Conservation (phyloP, 2,113 vertebrate species). For the Eurypyga helias region DNA sequence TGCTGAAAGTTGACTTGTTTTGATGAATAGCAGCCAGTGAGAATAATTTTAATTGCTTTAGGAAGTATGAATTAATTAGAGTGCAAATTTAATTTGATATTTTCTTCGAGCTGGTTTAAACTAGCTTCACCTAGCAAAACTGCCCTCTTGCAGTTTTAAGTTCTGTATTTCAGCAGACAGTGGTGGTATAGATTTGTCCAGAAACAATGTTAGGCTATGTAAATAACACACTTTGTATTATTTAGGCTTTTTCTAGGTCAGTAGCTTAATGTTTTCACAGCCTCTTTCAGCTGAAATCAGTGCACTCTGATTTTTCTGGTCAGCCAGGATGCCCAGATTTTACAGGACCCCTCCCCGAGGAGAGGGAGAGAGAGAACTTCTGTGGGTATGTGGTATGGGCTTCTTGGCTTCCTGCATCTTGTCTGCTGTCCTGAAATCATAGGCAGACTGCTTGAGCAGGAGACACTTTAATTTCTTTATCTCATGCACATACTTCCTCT, state of each 20-base stretch:
- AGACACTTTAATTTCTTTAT: neutral
- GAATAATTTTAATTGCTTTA: neutral
- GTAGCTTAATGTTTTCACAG: neutral
- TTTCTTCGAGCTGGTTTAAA: neutral
- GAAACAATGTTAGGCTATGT: neutral
- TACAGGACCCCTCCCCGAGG: neutral
- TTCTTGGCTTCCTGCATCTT: neutral
- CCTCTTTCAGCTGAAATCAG: neutral
- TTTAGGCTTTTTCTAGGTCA: neutral
- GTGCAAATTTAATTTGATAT: neutral
- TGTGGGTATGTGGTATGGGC: accelerated
- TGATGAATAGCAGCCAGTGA: neutral
- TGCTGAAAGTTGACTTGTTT: neutral
- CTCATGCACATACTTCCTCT: neutral
- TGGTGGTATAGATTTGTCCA: neutral
- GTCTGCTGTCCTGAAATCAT: neutral
- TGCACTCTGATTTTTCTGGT: neutral
- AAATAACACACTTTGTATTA: neutral
- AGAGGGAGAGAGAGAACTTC: neutral
- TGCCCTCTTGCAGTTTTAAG: neutral
- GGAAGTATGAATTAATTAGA: neutral
- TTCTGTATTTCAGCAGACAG: neutral
- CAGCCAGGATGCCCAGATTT: neutral
- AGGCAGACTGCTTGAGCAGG: neutral
- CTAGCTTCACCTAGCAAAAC: neutral